Percentiles rank a stretch among this genome's conserved stretches.
Evolutionary conservation across 2,888 invertebrate genomes (phyloP).

Genomic region (Sesamia inferens): DNA sequence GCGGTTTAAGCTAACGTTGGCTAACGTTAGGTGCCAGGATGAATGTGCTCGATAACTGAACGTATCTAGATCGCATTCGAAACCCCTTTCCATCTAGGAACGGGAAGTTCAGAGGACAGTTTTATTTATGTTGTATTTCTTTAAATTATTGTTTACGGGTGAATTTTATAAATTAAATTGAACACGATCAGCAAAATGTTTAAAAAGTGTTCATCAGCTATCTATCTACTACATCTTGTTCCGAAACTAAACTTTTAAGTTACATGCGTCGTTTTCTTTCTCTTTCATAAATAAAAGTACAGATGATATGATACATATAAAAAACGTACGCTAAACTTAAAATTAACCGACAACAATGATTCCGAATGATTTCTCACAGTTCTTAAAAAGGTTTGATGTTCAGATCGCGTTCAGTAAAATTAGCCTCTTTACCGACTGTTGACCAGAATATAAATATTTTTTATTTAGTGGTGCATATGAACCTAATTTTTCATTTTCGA

Average conservation of each 20-base stretch:
- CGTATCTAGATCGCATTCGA: conserved; percentile 23
- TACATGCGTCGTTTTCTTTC: no score
- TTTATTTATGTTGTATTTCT: background rate
- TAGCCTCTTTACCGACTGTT: background rate
- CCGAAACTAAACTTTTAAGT: no score
- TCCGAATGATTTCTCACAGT: no score
- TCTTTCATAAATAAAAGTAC: no score
- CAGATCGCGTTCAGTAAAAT: background rate
- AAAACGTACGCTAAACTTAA: no score
- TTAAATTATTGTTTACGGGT: background rate
- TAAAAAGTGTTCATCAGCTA: background rate
- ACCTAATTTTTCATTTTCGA: conserved; percentile 22
- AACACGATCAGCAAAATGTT: background rate
- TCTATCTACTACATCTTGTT: no score
- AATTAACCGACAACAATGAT: background rate
- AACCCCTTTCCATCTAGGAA: conserved; percentile 30
- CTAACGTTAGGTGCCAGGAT: conserved; percentile 10
- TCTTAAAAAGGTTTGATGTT: background rate
- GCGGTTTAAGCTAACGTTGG: conserved; percentile 42
- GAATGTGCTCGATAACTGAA: conserved; percentile 18
- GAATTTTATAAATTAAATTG: background rate
- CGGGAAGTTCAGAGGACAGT: background rate
- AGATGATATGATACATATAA: no score
- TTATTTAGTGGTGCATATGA: background rate
- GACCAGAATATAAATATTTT: background rate